A percentile compares a stretch with the other conserved stretches of the same genome.
phyloP scores from a whole-genome alignment of 2,888 invertebrate genomes.

The Protonemura montana region DNA sequence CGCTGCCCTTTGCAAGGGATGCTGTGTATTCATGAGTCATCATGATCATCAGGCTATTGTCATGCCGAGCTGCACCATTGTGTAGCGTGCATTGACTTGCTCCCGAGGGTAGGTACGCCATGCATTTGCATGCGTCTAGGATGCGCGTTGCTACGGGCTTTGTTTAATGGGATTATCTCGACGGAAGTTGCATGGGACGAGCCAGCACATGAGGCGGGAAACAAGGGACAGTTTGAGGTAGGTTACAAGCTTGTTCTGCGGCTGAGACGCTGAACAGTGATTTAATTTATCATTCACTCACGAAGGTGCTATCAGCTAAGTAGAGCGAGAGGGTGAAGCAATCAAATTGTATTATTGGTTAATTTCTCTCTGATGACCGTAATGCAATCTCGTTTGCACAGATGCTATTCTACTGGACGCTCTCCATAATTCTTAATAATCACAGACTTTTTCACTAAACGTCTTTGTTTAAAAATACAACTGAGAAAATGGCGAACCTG shows the following conservation, averaged over 20 bases:
- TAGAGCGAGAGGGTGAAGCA: no score
- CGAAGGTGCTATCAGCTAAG: neutral
- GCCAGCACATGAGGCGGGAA: neutral
- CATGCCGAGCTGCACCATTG: neutral
- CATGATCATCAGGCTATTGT: slow-evolving; percentile 40
- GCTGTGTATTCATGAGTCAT: slow-evolving; percentile 21
- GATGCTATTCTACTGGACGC: no score
- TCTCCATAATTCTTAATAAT: no score
- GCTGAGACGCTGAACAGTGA: neutral
- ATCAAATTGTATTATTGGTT: no score
- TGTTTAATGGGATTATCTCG: neutral
- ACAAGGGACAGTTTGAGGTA: neutral
- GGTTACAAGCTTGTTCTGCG: neutral
- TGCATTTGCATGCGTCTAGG: neutral
- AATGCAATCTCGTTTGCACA: no score
- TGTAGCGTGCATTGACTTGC: slow-evolving; percentile 1
- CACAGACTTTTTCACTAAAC: no score
- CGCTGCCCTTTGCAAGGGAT: neutral
- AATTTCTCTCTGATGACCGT: no score
- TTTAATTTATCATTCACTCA: neutral
- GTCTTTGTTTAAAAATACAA: no score
- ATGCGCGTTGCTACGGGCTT: neutral
- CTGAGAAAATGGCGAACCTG: no score
- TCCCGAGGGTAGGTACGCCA: no score
- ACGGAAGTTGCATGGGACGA: neutral